These are phyloP conservation scores for Acanthaster planci DNA, from an alignment of 35 echinoderm and acorn worm genomes.

Conservation along the genomic window DNA sequence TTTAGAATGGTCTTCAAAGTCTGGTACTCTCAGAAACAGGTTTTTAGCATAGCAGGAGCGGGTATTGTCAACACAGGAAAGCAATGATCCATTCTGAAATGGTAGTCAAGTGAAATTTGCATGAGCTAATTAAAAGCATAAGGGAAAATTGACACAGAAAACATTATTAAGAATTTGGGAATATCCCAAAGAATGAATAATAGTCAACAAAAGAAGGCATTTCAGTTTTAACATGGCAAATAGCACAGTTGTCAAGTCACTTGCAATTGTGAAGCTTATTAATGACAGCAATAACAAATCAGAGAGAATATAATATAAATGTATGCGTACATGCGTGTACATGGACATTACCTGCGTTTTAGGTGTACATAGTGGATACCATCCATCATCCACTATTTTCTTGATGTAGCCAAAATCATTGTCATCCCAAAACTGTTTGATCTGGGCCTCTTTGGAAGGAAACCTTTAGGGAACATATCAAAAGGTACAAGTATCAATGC, in stretches of 20 bases:
- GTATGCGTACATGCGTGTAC: background rate
- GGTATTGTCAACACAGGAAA: slow-evolving; percentile 34
- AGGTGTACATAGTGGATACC: slow-evolving; percentile 34
- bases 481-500: too few species aligned
- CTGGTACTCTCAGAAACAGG: slow-evolving; percentile 22
- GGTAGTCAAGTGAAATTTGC: background rate
- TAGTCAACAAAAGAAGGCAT: background rate
- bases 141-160: background rate
- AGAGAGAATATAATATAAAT: background rate
- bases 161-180: background rate
- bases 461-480: slow-evolving; percentile 9
- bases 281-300: background rate
- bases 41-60: slow-evolving; percentile 40
- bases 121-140: background rate
- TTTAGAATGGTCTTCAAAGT: background rate
- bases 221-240: background rate
- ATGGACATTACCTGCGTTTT: slow-evolving; percentile 10
- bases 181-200: background rate
- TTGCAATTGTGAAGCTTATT: background rate
- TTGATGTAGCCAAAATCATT: slow-evolving; percentile 55
- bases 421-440: slow-evolving; percentile 37
- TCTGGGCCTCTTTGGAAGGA: slow-evolving; percentile 17
- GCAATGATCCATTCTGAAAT: slow-evolving; percentile 37
- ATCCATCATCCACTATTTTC: background rate
- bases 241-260: background rate